phyloP scores from a whole-genome alignment of 2,888 invertebrate species.

The Nomada ruficornis region DNA sequence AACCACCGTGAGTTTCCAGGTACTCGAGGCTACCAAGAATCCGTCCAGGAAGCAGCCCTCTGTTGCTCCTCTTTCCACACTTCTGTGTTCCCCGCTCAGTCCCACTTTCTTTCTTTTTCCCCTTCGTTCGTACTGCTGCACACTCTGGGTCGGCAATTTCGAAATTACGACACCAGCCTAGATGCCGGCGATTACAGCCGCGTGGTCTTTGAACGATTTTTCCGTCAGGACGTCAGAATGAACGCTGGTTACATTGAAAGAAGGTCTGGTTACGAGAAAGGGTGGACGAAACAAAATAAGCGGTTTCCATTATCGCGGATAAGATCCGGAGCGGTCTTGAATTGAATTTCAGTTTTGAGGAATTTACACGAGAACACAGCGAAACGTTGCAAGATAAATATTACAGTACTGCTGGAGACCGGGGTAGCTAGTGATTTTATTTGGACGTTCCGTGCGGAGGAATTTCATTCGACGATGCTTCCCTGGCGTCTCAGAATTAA shows the following conservation, averaged over 20 bases:
- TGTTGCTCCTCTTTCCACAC: constrained; percentile 22
- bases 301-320: too few species aligned
- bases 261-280: not conserved
- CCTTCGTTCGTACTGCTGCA: constrained; percentile 14
- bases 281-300: not conserved
- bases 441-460: too few species aligned
- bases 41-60: constrained; percentile 63
- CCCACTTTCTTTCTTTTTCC: constrained; percentile 2
- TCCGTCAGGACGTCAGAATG: not conserved
- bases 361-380: too few species aligned
- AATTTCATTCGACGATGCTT: too few species aligned
- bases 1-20: constrained; percentile 56
- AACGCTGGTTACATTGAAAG: not conserved
- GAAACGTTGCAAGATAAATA: too few species aligned
- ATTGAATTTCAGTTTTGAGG: not conserved
- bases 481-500: too few species aligned
- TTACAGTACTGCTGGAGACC: too few species aligned
- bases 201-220: constrained; percentile 14
- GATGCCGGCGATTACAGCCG: constrained; percentile 45
- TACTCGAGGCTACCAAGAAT: constrained; percentile 50
- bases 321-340: too few species aligned
- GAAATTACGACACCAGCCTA: constrained; percentile 54
- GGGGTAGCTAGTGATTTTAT: too few species aligned
- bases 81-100: constrained; percentile 31
- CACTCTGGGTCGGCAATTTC: constrained; percentile 34